These are phyloP conservation scores for Nasonia longicornis DNA, from an alignment of 1,140 invertebrate species.

Conservation along the genomic window DNA sequence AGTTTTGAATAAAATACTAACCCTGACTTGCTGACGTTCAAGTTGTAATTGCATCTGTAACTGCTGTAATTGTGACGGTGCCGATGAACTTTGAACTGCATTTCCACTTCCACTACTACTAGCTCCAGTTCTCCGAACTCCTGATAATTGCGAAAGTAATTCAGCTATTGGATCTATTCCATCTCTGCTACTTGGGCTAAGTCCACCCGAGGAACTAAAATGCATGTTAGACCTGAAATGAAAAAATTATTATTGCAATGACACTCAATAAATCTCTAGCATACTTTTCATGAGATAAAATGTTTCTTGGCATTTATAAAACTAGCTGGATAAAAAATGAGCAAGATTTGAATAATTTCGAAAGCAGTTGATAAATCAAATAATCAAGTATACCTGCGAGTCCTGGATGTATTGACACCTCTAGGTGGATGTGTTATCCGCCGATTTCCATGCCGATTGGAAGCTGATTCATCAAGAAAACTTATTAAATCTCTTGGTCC, in stretches of 20 bases:
- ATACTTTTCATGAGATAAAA: not conserved
- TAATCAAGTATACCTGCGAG: conserved; percentile 69
- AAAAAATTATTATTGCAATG: not conserved
- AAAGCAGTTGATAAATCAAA: not conserved
- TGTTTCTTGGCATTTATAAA: not conserved
- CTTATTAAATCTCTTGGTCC: conserved; percentile 88
- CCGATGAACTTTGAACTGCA: conserved; percentile 70
- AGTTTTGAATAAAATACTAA: conserved; percentile 63
- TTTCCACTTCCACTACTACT: conserved; percentile 51
- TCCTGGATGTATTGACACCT: conserved; percentile 80
- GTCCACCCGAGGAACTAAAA: conserved; percentile 85
- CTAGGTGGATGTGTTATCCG: conserved; percentile 86
- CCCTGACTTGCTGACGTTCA: conserved; percentile 86
- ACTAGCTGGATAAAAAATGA: conserved; percentile 4
- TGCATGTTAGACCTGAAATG: conserved; percentile 85
- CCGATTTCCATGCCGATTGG: conserved; percentile 84
- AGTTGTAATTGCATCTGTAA: conserved; percentile 91
- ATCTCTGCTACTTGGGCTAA: conserved; percentile 89
- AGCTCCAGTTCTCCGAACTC: conserved; percentile 80
- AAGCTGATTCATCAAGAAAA: conserved; percentile 89
- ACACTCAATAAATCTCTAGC: not conserved
- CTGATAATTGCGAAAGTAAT: conserved; percentile 91
- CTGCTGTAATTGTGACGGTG: conserved; percentile 86
- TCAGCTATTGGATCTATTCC: conserved; percentile 94
- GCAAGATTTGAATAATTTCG: not conserved